These are phyloP conservation scores for Drosophila nr. fundita DNA, from an alignment of 2,888 invertebrate genomes.

Conservation along the genomic window DNA sequence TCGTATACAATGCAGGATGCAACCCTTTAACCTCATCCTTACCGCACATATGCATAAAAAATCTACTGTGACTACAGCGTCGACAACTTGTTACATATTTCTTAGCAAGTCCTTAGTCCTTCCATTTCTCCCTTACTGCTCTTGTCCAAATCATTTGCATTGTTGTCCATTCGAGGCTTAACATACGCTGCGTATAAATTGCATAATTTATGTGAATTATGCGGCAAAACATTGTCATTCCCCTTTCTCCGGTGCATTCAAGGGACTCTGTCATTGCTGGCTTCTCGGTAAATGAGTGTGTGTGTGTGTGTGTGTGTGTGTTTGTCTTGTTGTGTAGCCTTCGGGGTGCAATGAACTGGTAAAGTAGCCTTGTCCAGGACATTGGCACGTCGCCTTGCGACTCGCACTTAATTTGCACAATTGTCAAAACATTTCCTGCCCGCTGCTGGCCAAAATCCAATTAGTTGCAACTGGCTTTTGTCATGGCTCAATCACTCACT, in stretches of 20 bases:
- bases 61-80: conserved; percentile 44
- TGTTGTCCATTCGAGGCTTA: conserved; percentile 70
- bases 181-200: conserved; percentile 78
- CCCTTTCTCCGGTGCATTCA: conserved; percentile 13
- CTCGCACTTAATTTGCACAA: conserved; percentile 72
- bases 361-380: conserved; percentile 78
- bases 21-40: conserved; percentile 43
- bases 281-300: conserved; percentile 9
- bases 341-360: conserved; percentile 76
- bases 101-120: conserved; percentile 46
- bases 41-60: conserved; percentile 50
- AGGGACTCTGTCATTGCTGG: conserved; percentile 38
- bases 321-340: conserved; percentile 47
- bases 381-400: conserved; percentile 65
- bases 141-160: conserved; percentile 43
- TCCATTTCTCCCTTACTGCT: neutral
- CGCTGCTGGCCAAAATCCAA: conserved; percentile 68
- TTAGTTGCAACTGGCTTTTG: conserved; percentile 62
- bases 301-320: conserved; percentile 2
- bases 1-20: conserved; percentile 46
- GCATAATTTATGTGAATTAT: conserved; percentile 83
- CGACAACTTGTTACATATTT: conserved; percentile 71
- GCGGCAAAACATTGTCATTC: conserved; percentile 67
- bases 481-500: conserved; percentile 69
- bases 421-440: conserved; percentile 76